Conservation (phyloP, 2,113 vertebrate species). For the Sylvilagus bachmani region DNA sequence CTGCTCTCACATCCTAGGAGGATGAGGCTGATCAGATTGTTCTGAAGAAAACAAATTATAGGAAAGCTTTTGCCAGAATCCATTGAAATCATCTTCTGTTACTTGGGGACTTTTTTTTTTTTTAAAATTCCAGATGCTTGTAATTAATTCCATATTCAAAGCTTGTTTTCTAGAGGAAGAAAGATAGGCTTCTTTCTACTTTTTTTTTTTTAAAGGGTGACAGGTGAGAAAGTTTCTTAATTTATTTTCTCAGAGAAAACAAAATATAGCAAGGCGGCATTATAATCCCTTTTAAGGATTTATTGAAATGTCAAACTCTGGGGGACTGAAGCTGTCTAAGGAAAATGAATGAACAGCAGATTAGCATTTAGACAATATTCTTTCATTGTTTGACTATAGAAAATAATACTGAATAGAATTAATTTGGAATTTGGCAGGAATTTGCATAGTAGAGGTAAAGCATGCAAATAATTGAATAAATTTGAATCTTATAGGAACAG, state of each 20-base stretch:
- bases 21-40: constrained; percentile 60
- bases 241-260: constrained; percentile 77
- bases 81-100: constrained; percentile 71
- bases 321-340: constrained; percentile 57
- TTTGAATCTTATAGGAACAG: constrained; percentile 68
- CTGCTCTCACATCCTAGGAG: constrained; percentile 58
- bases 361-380: constrained; percentile 84
- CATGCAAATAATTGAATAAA: constrained; percentile 71
- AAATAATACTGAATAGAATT: constrained; percentile 79
- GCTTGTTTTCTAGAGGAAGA: constrained; percentile 58
- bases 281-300: constrained; percentile 73
- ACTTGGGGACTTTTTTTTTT: constrained; percentile 44
- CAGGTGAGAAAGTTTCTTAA: constrained; percentile 75
- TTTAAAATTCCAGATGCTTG: constrained; percentile 57
- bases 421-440: constrained; percentile 81
- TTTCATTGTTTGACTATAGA: constrained; percentile 74
- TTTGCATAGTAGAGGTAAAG: constrained; percentile 74
- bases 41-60: constrained; percentile 70
- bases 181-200: constrained; percentile 64
- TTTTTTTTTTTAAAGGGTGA: constrained; percentile 73
- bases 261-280: constrained; percentile 50
- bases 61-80: constrained; percentile 70
- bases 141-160: constrained; percentile 75
- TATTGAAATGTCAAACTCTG: constrained; percentile 76
- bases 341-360: constrained; percentile 82